A percentile compares a stretch with the other conserved stretches of the same genome.
These are phyloP conservation scores for Eleutherodactylus coqui DNA, from an alignment of 2,797 vertebrate genomes.

Conservation along the genomic window DNA sequence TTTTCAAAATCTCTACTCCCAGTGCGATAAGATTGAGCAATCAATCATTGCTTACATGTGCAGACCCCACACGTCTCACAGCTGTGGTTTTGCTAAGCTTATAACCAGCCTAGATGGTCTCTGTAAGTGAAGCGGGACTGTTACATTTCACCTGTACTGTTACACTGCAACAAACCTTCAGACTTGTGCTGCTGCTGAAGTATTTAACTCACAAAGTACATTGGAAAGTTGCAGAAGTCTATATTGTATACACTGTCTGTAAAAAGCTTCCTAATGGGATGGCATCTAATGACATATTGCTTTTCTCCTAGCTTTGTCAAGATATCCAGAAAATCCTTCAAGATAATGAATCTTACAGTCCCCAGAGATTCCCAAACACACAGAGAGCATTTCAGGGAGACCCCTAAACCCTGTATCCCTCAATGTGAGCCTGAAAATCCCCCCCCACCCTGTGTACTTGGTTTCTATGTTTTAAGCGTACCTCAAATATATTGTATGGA, in stretches of 20 bases:
- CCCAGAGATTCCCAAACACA: slow-evolving; percentile 87
- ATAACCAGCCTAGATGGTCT: too few species aligned
- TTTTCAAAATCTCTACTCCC: too few species aligned
- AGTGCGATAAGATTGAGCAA: too few species aligned
- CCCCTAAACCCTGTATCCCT: slow-evolving; percentile 24
- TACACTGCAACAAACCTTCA: not conserved
- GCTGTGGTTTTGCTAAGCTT: too few species aligned
- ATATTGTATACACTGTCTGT: not conserved
- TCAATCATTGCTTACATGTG: too few species aligned
- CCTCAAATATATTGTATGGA: slow-evolving; percentile 11
- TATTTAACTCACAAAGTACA: not conserved
- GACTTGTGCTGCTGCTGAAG: not conserved
- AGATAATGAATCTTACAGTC: slow-evolving; percentile 86
- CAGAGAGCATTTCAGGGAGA: slow-evolving; percentile 67
- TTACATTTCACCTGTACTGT: not conserved
- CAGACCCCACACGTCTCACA: too few species aligned
- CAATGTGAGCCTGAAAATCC: not conserved
- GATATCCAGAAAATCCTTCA: slow-evolving; percentile 88
- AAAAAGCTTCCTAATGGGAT: not conserved
- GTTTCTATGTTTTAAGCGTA: slow-evolving; percentile 11
- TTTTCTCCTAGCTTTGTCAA: slow-evolving; percentile 79
- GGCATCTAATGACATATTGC: not conserved
- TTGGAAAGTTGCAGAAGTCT: too few species aligned
- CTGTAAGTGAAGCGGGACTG: too few species aligned
- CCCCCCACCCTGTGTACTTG: not conserved